Conservation (phyloP, 35 echinoderm and acorn worm species). For the Acanthaster planci region DNA sequence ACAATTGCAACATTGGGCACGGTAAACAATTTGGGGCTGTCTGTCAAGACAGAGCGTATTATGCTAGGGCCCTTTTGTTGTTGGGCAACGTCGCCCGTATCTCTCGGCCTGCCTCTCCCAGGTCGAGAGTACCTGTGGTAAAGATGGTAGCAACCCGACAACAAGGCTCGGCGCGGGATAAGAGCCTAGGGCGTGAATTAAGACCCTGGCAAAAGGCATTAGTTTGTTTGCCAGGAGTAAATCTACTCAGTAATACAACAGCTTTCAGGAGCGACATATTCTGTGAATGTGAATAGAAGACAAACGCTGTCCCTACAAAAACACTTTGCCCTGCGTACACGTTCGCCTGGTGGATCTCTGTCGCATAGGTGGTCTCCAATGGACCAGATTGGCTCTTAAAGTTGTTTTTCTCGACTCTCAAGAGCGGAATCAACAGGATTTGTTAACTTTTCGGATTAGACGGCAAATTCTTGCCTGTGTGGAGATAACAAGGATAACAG, state of each 20-base stretch:
- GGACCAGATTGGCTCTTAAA: slow-evolving; percentile 7
- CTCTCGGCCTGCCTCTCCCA: neutral
- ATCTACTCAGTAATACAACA: neutral
- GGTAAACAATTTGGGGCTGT: neutral
- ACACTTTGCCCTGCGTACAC: neutral
- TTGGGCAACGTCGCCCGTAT: neutral
- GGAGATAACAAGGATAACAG: slow-evolving; percentile 26
- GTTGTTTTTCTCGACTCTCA: slow-evolving; percentile 26
- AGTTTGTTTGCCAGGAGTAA: slow-evolving; percentile 25
- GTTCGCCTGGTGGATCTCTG: neutral
- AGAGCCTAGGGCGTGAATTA: slow-evolving; percentile 4
- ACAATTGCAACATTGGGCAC: neutral
- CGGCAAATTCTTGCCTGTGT: slow-evolving; percentile 19
- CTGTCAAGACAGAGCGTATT: neutral
- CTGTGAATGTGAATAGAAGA: neutral
- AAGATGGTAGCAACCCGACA: slow-evolving; percentile 18
- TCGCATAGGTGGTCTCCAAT: slow-evolving; percentile 4
- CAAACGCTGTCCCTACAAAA: neutral
- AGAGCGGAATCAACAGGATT: slow-evolving; percentile 28
- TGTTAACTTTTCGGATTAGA: slow-evolving; percentile 29
- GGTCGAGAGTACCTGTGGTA: neutral
- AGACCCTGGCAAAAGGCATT: slow-evolving; percentile 17
- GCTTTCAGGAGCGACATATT: neutral
- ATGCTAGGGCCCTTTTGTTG: neutral
- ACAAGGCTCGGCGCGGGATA: neutral